These are phyloP conservation scores for Timandra comae DNA, from an alignment of 2,888 invertebrate species.

Conservation along the genomic window DNA sequence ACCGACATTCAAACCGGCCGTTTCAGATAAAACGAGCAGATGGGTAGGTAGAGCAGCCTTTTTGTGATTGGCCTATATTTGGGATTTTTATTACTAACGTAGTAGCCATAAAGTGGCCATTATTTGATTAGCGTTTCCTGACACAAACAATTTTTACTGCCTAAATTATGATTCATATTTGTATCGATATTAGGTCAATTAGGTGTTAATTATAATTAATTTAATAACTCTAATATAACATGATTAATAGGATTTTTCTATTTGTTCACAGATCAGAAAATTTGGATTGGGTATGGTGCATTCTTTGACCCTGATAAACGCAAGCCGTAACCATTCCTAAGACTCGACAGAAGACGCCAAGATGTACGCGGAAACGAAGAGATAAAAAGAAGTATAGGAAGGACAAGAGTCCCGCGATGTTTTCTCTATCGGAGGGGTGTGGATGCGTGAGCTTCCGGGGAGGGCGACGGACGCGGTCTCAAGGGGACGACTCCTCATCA, in stretches of 20 bases:
- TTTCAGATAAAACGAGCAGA: slow-evolving; percentile 37
- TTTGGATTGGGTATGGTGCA: slow-evolving; percentile 27
- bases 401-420: slow-evolving; percentile 69
- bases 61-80: slow-evolving; percentile 39
- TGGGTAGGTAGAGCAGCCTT: slow-evolving; percentile 27
- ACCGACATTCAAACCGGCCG: slow-evolving; percentile 42
- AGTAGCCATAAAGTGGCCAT: slow-evolving; percentile 33
- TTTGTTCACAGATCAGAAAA: slow-evolving; percentile 18
- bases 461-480: slow-evolving; percentile 51
- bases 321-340: slow-evolving; percentile 51
- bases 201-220: slow-evolving; percentile 7
- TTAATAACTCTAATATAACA: not conserved
- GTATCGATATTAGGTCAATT: slow-evolving; percentile 17
- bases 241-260: slow-evolving; percentile 3
- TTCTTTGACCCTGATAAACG: slow-evolving; percentile 3
- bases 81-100: slow-evolving; percentile 33
- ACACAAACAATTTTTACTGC: slow-evolving; percentile 17
- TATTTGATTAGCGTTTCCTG: slow-evolving; percentile 34
- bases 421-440: slow-evolving; percentile 67
- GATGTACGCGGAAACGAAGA: slow-evolving; percentile 70
- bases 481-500: slow-evolving; percentile 66
- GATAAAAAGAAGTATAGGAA: slow-evolving; percentile 63
- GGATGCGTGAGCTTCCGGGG: slow-evolving; percentile 67
- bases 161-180: slow-evolving; percentile 15
- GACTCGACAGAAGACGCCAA: slow-evolving; percentile 52